A percentile compares a stretch with the other conserved stretches of the same genome.
Conservation (phyloP, 2,113 vertebrate genomes). For the Limnothrissa miodon region DNA sequence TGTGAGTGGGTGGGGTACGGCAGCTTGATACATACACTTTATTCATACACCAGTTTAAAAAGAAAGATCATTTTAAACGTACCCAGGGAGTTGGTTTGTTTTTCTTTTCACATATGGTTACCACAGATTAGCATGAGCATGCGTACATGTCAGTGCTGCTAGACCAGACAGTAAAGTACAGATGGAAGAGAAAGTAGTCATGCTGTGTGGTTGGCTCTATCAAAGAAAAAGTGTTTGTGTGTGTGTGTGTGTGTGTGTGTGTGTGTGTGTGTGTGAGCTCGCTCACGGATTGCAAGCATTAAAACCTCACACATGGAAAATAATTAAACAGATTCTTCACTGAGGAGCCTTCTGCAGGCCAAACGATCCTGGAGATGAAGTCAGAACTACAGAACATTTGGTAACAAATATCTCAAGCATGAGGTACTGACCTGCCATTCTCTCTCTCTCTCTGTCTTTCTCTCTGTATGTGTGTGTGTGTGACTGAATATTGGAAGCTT, state of each 20-base stretch:
- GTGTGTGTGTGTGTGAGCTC: constrained; percentile 46
- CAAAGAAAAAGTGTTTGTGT: not conserved
- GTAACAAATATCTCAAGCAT: constrained; percentile 65
- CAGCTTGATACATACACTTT: no score
- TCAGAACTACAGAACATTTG: constrained; percentile 66
- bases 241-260: not conserved
- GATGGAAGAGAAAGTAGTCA: not conserved
- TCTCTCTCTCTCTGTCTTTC: not conserved
- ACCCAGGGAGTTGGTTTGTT: not conserved
- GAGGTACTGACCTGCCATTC: not conserved
- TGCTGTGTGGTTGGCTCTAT: not conserved
- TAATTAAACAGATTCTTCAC: constrained; percentile 74
- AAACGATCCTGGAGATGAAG: constrained; percentile 68
- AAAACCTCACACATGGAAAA: constrained; percentile 68
- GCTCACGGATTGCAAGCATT: constrained; percentile 67
- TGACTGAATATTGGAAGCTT: not conserved
- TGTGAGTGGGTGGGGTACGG: no score
- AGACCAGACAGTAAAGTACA: constrained; percentile 26
- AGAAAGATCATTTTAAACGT: no score
- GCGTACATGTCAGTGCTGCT: not conserved
- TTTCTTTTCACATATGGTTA: not conserved
- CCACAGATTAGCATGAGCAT: not conserved
- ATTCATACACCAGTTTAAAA: no score
- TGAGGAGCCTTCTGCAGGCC: constrained; percentile 66
- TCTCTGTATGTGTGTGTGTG: no score